A percentile compares a stretch with the other conserved stretches of the same genome.
Evolutionary conservation across 2,113 vertebrate genomes (phyloP).

Genomic region (Myrmecobius fasciatus): DNA sequence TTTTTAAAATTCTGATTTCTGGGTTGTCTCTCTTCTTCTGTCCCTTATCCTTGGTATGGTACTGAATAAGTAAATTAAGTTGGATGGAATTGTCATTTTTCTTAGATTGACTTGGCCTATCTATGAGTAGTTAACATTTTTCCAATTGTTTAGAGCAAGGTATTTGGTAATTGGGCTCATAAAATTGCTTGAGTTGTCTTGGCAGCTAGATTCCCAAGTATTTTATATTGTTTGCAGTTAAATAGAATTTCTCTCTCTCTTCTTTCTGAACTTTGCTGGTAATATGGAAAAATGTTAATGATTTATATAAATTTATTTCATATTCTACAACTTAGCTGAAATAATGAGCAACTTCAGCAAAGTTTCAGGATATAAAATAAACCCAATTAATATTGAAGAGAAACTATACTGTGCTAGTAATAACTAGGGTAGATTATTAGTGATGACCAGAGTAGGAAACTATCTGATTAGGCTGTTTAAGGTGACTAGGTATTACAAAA

Average conservation of each 20-base stretch:
- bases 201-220: neutral
- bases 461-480: slow-evolving; percentile 31
- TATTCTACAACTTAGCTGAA: neutral
- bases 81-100: neutral
- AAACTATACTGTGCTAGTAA: neutral
- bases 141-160: neutral
- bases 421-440: slow-evolving; percentile 3
- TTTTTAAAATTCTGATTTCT: neutral
- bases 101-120: neutral
- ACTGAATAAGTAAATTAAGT: neutral
- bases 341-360: neutral
- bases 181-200: neutral
- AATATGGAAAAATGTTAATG: neutral
- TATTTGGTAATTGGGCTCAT: neutral
- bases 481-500: neutral
- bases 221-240: neutral
- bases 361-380: neutral
- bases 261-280: neutral
- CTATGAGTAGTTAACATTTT: neutral
- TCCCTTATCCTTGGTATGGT: neutral
- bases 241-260: neutral
- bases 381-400: neutral
- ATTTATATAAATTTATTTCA: neutral
- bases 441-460: neutral
- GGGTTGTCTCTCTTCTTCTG: neutral